Evolutionary conservation across 2,888 invertebrate genomes (phyloP).

Genomic region (Phaonia tiefii): DNA sequence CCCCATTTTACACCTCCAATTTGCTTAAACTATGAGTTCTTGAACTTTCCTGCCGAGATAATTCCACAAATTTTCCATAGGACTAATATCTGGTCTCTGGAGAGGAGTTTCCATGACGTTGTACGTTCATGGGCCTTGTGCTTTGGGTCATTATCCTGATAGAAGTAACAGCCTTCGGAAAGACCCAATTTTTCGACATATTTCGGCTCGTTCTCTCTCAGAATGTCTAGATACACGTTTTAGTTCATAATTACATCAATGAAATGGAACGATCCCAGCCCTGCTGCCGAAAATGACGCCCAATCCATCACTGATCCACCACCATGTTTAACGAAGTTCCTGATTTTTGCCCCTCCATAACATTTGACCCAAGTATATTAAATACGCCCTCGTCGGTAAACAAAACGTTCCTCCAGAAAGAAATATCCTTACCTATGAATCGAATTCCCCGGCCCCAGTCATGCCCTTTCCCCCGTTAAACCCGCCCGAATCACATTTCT

Average conservation of each 20-base stretch:
- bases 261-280: constrained; percentile 21
- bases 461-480: constrained; percentile 25
- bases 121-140: constrained; percentile 40
- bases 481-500: constrained; percentile 31
- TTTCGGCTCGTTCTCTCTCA: constrained; percentile 24
- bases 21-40: constrained; percentile 7
- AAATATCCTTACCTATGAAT: constrained; percentile 23
- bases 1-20: constrained; percentile 1
- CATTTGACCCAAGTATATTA: constrained; percentile 35
- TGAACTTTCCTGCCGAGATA: constrained; percentile 45
- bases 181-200: constrained; percentile 17
- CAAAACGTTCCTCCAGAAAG: constrained; percentile 33
- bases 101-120: no score
- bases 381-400: constrained; percentile 38
- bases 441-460: constrained; percentile 5
- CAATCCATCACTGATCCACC: constrained; percentile 21
- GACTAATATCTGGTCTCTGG: no score
- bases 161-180: constrained; percentile 40
- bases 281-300: constrained; percentile 39
- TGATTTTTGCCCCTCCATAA: constrained; percentile 25
- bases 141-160: no score
- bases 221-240: constrained; percentile 30
- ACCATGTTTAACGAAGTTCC: constrained; percentile 29
- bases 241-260: constrained; percentile 28
- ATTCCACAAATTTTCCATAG: constrained; percentile 60